Evolutionary conservation across 2,113 vertebrate species (phyloP).

Genomic region (Eupsittula cactorum): DNA sequence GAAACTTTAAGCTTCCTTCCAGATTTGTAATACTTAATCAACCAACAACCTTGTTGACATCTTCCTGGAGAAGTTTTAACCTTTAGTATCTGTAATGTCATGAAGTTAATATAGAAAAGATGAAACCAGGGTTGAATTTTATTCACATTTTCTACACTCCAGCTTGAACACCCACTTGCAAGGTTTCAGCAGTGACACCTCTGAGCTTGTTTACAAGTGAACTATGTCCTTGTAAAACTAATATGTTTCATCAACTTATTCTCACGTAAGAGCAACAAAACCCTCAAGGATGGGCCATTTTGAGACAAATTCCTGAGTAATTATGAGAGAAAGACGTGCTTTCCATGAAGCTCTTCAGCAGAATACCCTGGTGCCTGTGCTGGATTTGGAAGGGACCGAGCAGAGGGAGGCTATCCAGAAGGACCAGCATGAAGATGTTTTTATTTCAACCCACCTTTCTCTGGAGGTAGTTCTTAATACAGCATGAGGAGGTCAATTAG

Average conservation of each 20-base stretch:
- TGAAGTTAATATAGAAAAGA: background rate
- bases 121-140: background rate
- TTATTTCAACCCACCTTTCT: background rate
- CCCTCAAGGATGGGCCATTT: background rate
- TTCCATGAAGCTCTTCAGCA: background rate
- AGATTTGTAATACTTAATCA: background rate
- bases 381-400: background rate
- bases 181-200: background rate
- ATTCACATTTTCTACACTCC: background rate
- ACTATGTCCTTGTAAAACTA: accelerated
- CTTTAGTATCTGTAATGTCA: background rate
- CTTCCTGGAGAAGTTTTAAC: background rate
- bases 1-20: background rate
- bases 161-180: background rate
- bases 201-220: background rate
- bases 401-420: background rate
- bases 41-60: background rate
- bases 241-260: background rate
- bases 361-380: background rate
- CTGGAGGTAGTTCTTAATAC: background rate
- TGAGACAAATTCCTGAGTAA: background rate
- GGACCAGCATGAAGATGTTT: background rate
- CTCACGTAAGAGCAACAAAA: background rate
- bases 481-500: background rate
- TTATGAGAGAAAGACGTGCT: background rate